Evolutionary conservation across 2,888 invertebrate species (phyloP).

Genomic region (Acheta domesticus): DNA sequence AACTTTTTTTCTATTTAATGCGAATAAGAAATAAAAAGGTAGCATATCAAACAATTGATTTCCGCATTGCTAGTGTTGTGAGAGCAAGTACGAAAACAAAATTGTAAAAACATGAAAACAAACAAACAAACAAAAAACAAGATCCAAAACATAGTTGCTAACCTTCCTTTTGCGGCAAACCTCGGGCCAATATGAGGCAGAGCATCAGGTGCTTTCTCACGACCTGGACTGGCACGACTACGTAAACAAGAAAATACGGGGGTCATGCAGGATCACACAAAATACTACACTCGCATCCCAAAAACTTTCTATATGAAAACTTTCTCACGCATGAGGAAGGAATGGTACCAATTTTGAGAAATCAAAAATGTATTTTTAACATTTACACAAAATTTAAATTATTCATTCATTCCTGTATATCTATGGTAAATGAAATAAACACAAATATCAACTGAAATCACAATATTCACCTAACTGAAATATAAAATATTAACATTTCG

Average conservation of each 20-base stretch:
- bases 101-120: too few species aligned
- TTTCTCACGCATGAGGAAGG: not conserved
- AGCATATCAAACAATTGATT: too few species aligned
- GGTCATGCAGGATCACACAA: conserved; percentile 48
- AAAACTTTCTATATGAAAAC: not conserved
- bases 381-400: too few species aligned
- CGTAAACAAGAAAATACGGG: conserved; percentile 47
- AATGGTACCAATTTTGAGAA: not conserved
- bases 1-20: too few species aligned
- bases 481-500: not conserved
- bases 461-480: not conserved
- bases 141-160: conserved; percentile 42
- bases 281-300: conserved; percentile 19
- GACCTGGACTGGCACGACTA: conserved; percentile 84
- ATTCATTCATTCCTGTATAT: too few species aligned
- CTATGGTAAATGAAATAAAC: too few species aligned
- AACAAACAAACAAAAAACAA: not conserved
- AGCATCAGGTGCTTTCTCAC: conserved; percentile 75
- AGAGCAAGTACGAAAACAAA: too few species aligned
- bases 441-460: not conserved
- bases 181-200: conserved; percentile 88
- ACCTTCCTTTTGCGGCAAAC: conserved; percentile 85
- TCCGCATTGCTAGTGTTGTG: too few species aligned
- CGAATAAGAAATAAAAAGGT: too few species aligned
- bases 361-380: too few species aligned